phyloP scores from a whole-genome alignment of 2,888 invertebrate species.

The Diadegma fenestrale region DNA sequence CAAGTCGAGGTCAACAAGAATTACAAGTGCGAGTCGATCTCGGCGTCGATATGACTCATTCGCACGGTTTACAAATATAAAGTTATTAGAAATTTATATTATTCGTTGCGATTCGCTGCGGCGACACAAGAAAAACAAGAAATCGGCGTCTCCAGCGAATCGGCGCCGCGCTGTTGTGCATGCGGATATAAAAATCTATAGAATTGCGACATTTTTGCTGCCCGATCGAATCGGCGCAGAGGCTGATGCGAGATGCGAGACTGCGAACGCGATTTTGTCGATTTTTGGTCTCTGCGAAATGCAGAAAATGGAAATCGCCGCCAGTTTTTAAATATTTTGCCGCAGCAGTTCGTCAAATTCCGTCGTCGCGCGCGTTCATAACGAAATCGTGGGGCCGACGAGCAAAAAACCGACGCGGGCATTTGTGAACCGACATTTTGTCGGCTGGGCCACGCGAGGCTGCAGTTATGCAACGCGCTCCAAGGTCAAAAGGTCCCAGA shows the following conservation, averaged over 20 bases:
- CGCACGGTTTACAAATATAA: conserved; percentile 1
- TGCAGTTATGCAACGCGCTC: background rate
- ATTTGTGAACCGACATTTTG: conserved; percentile 56
- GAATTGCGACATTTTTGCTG: background rate
- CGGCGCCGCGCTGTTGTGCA: background rate
- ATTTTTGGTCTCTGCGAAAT: background rate
- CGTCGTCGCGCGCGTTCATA: background rate
- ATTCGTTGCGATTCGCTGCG: background rate
- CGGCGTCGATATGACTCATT: conserved; percentile 3
- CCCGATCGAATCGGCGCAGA: background rate
- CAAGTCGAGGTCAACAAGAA: conserved; percentile 36
- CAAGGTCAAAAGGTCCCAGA: too few relatives aligned
- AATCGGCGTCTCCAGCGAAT: background rate
- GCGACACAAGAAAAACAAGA: background rate
- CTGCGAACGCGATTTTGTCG: too few relatives aligned
- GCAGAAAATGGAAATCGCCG: background rate
- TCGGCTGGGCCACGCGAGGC: conserved; percentile 43
- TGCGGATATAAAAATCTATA: background rate
- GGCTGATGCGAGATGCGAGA: too few relatives aligned
- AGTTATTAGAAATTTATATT: conserved; percentile 8
- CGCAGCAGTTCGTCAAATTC: background rate
- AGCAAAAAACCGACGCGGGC: too few relatives aligned
- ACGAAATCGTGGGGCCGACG: background rate
- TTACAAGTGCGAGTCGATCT: background rate
- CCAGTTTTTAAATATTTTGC: background rate